Base-by-base conservation (phyloP, 2,888 invertebrate species). In the Scaptodrosophila latifasciaeformis region DNA sequence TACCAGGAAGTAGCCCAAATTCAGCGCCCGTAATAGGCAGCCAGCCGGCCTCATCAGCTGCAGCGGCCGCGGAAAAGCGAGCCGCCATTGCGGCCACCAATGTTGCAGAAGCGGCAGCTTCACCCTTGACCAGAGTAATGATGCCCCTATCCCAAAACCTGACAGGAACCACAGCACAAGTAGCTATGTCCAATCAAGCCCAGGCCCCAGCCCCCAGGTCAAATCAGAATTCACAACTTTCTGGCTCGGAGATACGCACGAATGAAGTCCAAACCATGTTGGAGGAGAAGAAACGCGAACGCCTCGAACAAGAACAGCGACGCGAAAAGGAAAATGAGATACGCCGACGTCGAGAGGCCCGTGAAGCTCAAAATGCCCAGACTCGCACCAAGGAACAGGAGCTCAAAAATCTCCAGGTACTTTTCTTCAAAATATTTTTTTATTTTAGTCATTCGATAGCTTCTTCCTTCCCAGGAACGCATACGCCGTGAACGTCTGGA, bases 241-340 rank as follows among this genome's bases (percentile, higher is more conserved):
- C 37, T 6, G 69, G 52, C 5, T 48, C 45, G 0, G 67, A 63
- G 2, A 34, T 43, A 7, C 62, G 42, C 3, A 7, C 67, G 46
- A 45, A 49, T 5, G 79, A 77, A 5, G 66, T 70, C 2, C 67
- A 75, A 2, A 68, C 67, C 13, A 52, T 59, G 0, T 17, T 82
- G 1, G 82, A 82, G 29, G 92, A 93, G 80, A 89, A 94, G 47
- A 92, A 92, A 65, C 37, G 48, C 1, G 97, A 97, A 82, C 97
- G 97, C 81, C 88, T 93, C 59, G 97, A 97, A 65, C 97, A 96
- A 67, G 92, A 92, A 79, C 84, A 90, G 61, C 97, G 96, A 0
- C 89, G 92, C 71, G 93, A 96, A 50, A 77, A 76, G 49, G 86
- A 90, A 80, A 77, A 58, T 5, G 96, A 96, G 84, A 72, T 92